phyloP scores from a whole-genome alignment of 1,140 invertebrate genomes.

The Drosophila persimilis region DNA sequence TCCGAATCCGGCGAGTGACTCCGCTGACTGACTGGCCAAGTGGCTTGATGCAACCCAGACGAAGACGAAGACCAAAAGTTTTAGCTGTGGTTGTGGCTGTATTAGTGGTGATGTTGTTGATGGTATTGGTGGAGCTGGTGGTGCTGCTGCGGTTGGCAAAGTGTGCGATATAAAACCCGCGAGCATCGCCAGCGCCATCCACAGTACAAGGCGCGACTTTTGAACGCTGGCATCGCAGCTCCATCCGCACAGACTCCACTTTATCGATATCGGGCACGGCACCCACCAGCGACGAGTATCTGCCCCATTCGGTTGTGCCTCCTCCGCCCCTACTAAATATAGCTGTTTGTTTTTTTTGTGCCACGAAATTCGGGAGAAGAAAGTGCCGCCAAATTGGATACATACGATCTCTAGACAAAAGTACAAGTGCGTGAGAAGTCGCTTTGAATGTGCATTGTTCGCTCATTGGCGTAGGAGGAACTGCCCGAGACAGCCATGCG shows the following conservation, averaged over 20 bases:
- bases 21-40: conserved; percentile 54
- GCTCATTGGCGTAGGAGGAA: background rate
- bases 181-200: conserved; percentile 62
- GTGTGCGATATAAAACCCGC: conserved; percentile 68
- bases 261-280: background rate
- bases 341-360: conserved; percentile 24
- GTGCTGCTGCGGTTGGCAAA: conserved; percentile 13
- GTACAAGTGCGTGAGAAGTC: conserved; percentile 49
- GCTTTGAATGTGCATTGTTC: conserved; percentile 51
- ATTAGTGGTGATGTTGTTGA: conserved; percentile 8
- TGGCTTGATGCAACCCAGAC: conserved; percentile 66
- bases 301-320: too few species aligned
- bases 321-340: background rate
- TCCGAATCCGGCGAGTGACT: conserved; percentile 9
- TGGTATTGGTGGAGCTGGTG: conserved; percentile 5
- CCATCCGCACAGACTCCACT: conserved; percentile 2
- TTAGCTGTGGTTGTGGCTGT: background rate
- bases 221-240: conserved; percentile 60
- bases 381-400: too few species aligned
- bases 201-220: conserved; percentile 77
- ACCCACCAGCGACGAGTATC: conserved; percentile 3
- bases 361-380: background rate
- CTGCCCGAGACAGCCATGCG: conserved; percentile 52
- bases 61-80: conserved; percentile 37
- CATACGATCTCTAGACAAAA: background rate